phyloP scores from a whole-genome alignment of 2,888 invertebrate genomes.

The Coleophora deauratella region DNA sequence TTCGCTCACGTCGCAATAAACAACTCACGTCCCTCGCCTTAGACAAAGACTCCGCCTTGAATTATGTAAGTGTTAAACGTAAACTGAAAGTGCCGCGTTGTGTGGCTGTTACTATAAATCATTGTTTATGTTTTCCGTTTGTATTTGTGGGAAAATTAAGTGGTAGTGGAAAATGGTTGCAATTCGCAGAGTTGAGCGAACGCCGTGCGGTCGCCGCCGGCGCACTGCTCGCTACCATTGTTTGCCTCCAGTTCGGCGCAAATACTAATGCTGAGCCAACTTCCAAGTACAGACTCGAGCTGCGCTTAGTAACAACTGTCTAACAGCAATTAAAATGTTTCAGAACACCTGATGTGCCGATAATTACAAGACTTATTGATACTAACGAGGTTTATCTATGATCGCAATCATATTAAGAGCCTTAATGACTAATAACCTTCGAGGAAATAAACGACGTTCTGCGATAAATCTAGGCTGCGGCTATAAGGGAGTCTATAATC shows the following conservation, averaged over 20 bases:
- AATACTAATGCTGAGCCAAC: constrained; percentile 7
- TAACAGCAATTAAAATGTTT: neutral
- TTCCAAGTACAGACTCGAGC: constrained; percentile 2
- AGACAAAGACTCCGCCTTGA: constrained; percentile 72
- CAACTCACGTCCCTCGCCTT: constrained; percentile 71
- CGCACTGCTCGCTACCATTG: constrained; percentile 30
- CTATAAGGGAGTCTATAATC: constrained; percentile 45
- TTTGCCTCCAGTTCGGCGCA: constrained; percentile 6
- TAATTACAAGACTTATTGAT: neutral
- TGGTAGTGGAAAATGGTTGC: constrained; percentile 60
- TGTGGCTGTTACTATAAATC: constrained; percentile 73
- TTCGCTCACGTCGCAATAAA: constrained; percentile 72
- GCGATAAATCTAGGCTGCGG: neutral
- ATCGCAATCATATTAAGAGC: too few species aligned
- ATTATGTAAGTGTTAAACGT: constrained; percentile 75
- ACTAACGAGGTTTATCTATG: too few species aligned
- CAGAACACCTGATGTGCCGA: neutral
- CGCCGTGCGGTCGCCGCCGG: constrained; percentile 36
- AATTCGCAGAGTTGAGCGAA: constrained; percentile 41
- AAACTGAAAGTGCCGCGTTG: constrained; percentile 72
- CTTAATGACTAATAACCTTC: too few species aligned
- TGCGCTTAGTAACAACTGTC: neutral
- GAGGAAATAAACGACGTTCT: neutral
- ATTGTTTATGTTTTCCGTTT: constrained; percentile 75
- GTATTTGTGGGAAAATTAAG: constrained; percentile 65